Conservation (phyloP, 1,140 invertebrate species). For the Drosophila leontia region DNA sequence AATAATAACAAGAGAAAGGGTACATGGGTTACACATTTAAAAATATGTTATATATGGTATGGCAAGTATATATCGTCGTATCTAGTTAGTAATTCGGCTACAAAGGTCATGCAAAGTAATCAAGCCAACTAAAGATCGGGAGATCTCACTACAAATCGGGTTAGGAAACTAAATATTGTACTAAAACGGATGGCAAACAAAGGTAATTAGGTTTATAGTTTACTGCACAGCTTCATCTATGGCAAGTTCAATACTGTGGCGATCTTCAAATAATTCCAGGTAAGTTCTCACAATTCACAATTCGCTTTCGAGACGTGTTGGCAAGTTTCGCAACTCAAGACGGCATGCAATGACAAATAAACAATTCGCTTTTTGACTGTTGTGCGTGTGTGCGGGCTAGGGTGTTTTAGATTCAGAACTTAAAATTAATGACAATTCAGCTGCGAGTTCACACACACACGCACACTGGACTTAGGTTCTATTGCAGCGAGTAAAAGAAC, state of each 20-base stretch:
- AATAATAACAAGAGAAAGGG: constrained; percentile 81
- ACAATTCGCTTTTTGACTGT: constrained; percentile 34
- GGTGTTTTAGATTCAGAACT: constrained; percentile 53
- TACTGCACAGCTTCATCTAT: constrained; percentile 61
- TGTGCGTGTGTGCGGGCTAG: constrained; percentile 35
- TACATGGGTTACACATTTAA: constrained; percentile 81
- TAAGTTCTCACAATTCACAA: constrained; percentile 62
- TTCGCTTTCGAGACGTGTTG: constrained; percentile 46
- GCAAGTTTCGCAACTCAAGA: constrained; percentile 70
- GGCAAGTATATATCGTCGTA: constrained; percentile 41
- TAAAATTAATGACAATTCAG: constrained; percentile 61
- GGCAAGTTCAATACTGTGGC: constrained; percentile 77
- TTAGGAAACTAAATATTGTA: constrained; percentile 39
- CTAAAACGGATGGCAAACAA: constrained; percentile 41
- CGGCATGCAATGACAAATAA: constrained; percentile 71
- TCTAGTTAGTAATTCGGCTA: constrained; percentile 70
- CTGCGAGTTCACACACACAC: constrained; percentile 29
- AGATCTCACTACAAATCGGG: constrained; percentile 16
- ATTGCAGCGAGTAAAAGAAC: constrained; percentile 81
- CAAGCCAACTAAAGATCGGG: constrained; percentile 34
- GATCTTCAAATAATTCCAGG: constrained; percentile 51
- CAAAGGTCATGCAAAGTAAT: constrained; percentile 80
- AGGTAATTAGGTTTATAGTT: constrained; percentile 17
- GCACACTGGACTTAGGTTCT: constrained; percentile 52
- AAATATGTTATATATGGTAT: constrained; percentile 60